Evolutionary conservation across 2,113 vertebrate genomes (phyloP).

Genomic region (Erythrocercus mccallii): DNA sequence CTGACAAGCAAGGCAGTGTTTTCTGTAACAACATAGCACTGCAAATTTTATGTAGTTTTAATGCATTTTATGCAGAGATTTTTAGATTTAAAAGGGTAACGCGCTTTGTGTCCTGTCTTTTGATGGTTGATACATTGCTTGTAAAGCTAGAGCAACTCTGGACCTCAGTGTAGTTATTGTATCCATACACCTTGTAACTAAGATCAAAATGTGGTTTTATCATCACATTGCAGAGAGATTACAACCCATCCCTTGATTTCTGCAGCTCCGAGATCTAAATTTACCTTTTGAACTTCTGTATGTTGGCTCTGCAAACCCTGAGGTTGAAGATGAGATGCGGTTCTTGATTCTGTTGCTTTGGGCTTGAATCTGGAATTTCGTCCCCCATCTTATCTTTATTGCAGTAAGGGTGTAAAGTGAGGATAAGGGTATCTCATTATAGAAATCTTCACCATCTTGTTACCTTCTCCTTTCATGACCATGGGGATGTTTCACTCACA

Average conservation of each 20-base stretch:
- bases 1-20: neutral
- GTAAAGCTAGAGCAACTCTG: neutral
- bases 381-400: neutral
- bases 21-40: neutral
- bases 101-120: neutral
- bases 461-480: conserved; percentile 4
- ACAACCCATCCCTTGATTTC: neutral
- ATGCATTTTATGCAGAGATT: neutral
- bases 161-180: neutral
- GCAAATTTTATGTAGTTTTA: neutral
- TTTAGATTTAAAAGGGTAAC: neutral
- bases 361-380: neutral
- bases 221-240: neutral
- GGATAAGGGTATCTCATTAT: neutral
- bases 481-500: neutral
- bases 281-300: neutral
- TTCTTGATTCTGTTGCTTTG: neutral
- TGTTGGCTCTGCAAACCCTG: neutral
- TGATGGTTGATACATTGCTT: accelerated
- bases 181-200: neutral
- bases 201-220: neutral
- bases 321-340: neutral
- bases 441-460: neutral
- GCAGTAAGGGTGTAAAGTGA: neutral
- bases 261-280: neutral